Conservation (phyloP, 30 jellyfish, hydroid and myxozoan genomes). For the Chrysaora quinquecirrha region DNA sequence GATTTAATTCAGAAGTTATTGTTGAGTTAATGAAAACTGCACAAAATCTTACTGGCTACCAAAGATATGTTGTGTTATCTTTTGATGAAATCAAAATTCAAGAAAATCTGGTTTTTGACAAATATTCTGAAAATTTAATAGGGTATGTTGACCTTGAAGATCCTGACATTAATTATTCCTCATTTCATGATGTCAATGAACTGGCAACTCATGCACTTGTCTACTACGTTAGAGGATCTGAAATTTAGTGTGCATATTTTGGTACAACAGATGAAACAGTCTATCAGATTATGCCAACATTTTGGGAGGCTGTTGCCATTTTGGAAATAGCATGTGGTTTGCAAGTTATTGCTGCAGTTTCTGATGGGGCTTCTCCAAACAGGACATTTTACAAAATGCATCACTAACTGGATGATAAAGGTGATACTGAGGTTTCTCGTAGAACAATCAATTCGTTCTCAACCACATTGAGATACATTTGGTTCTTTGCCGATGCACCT, state of each 20-base stretch:
- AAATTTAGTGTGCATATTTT: conserved; percentile 1
- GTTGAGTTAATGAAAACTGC: background rate
- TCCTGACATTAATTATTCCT: background rate
- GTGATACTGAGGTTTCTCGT: background rate
- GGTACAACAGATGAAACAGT: conserved; percentile 19
- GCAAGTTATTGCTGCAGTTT: background rate
- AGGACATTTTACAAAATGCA: background rate
- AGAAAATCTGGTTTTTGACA: conserved; percentile 13
- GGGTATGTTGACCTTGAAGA: conserved; percentile 13
- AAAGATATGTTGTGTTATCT: background rate
- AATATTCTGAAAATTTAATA: background rate
- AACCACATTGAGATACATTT: background rate
- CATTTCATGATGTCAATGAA: background rate
- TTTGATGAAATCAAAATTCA: conserved; percentile 20
- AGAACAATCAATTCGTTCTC: background rate
- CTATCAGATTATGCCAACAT: conserved; percentile 14
- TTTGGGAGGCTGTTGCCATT: background rate
- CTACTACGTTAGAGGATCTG: conserved; percentile 25
- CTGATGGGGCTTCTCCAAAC: conserved; percentile 26
- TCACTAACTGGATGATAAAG: background rate
- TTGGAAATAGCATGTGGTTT: background rate
- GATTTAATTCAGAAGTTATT: background rate
- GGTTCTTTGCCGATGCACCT: conserved; percentile 8
- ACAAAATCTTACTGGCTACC: background rate
- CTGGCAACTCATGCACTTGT: conserved; percentile 46